These are phyloP conservation scores for Laupala kohalensis DNA, from an alignment of 1,140 invertebrate species.

Conservation along the genomic window DNA sequence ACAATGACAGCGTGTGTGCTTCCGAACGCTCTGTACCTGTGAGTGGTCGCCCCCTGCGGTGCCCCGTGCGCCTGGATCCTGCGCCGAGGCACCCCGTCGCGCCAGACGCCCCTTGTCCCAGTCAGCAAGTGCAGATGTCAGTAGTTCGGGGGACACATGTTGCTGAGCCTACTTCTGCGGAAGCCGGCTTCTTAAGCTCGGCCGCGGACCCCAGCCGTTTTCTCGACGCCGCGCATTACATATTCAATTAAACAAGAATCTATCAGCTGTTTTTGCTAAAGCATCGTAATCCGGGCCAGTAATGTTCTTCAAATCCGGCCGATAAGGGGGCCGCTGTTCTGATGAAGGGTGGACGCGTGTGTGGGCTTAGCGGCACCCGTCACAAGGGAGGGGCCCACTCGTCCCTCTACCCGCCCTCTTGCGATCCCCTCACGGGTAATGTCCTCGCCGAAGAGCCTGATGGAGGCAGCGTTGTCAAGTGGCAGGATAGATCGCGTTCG, in stretches of 20 bases:
- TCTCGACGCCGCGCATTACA: slow-evolving; percentile 25
- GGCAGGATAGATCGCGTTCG: too few relatives aligned
- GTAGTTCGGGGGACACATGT: background rate
- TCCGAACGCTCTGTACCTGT: background rate
- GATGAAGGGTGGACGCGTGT: background rate
- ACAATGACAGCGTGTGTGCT: background rate
- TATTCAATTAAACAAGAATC: slow-evolving; percentile 43
- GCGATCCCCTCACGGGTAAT: background rate
- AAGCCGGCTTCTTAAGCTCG: background rate
- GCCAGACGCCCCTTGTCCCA: background rate
- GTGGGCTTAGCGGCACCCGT: background rate
- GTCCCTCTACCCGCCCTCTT: too few relatives aligned
- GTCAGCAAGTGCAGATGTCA: background rate
- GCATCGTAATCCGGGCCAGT: slow-evolving; percentile 26
- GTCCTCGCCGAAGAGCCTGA: background rate
- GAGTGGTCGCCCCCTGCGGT: background rate
- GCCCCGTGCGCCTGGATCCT: background rate
- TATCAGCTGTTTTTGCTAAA: slow-evolving; percentile 33
- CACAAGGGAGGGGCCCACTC: background rate
- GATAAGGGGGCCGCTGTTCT: background rate
- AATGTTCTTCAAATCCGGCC: slow-evolving; percentile 5
- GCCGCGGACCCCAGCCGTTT: background rate
- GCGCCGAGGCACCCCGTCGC: background rate
- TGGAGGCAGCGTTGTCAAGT: background rate
- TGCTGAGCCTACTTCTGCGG: background rate